These are phyloP conservation scores for Probosciger aterrimus DNA, from an alignment of 2,113 vertebrate genomes.

Conservation along the genomic window DNA sequence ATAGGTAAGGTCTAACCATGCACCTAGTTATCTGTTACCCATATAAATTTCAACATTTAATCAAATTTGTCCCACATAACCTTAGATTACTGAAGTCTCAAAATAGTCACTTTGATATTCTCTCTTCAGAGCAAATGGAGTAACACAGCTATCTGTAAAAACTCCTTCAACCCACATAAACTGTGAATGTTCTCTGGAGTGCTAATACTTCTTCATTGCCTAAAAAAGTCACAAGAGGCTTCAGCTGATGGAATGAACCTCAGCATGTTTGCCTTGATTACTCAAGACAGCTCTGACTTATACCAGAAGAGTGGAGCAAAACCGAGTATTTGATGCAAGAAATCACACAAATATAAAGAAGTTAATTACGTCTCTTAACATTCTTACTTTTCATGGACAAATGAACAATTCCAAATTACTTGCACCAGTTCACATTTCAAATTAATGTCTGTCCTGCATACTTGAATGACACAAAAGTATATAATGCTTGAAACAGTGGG, in stretches of 20 bases:
- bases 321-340: neutral
- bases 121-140: neutral
- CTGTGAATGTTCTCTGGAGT: neutral
- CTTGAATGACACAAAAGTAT: neutral
- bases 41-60: neutral
- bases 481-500: neutral
- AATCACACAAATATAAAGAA: neutral
- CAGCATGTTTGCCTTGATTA: neutral
- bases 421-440: neutral
- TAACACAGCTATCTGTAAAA: neutral
- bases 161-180: neutral
- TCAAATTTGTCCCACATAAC: neutral
- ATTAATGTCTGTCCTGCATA: neutral
- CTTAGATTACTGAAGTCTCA: neutral
- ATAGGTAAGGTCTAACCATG: neutral
- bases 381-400: neutral
- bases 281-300: neutral
- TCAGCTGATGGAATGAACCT: neutral
- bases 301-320: neutral
- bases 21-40: neutral
- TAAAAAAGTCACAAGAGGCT: neutral
- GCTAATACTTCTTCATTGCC: neutral
- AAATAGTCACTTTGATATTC: neutral
- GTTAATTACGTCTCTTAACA: neutral
- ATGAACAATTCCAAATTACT: neutral